Percentiles rank a stretch among this genome's conserved stretches.
Conservation (phyloP, 2,797 vertebrate species). For the Sebastiscus albofasciatus region DNA sequence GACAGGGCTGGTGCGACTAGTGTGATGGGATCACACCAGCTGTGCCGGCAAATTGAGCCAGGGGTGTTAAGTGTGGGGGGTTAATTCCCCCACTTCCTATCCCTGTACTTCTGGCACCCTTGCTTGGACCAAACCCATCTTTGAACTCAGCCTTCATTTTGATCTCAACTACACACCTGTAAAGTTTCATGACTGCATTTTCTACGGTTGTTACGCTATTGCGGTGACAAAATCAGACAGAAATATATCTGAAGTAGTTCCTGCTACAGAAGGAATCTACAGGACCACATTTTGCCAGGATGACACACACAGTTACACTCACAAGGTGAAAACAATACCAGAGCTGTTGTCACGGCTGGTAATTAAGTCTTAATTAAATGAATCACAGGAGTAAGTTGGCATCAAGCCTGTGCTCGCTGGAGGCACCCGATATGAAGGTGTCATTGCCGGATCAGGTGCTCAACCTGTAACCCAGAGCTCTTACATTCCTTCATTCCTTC, state of each 20-base stretch:
- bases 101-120: too few relatives aligned
- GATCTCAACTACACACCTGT: neutral
- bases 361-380: neutral
- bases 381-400: neutral
- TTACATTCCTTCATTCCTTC: neutral
- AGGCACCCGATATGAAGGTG: neutral
- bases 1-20: too few relatives aligned
- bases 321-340: neutral
- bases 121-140: too few relatives aligned
- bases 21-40: too few relatives aligned
- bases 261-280: neutral
- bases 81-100: too few relatives aligned
- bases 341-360: neutral
- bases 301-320: neutral
- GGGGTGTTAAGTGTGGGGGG: too few relatives aligned
- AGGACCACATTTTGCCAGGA: neutral
- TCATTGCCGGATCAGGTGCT: neutral
- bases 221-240: neutral
- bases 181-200: neutral
- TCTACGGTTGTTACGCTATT: rapidly evolving
- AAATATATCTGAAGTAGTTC: neutral
- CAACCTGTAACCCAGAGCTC: neutral
- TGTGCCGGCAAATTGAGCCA: too few relatives aligned
- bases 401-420: neutral
- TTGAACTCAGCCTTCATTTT: neutral